These are phyloP conservation scores for Ailuropoda melanoleuca DNA, from an alignment of 2,113 vertebrate genomes.

Conservation along the genomic window DNA sequence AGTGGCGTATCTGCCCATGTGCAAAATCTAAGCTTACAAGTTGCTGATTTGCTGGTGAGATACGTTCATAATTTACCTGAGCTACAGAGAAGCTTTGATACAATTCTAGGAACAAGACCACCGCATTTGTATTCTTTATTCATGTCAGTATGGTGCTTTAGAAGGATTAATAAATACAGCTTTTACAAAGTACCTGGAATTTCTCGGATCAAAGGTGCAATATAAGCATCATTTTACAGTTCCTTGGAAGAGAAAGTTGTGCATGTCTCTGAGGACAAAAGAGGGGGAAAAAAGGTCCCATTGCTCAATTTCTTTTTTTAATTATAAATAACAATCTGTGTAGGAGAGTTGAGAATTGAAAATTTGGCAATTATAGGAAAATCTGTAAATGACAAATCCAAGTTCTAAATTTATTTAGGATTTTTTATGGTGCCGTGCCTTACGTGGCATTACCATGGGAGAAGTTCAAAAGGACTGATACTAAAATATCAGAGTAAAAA, in stretches of 20 bases:
- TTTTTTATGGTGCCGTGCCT: neutral
- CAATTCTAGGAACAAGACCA: neutral
- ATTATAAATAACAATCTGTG: neutral
- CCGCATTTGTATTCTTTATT: neutral
- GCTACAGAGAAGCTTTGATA: neutral
- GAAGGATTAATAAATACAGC: neutral
- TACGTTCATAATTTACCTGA: neutral
- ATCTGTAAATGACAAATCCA: slow-evolving; percentile 7
- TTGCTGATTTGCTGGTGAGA: neutral
- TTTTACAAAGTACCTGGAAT: neutral
- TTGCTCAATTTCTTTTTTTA: neutral
- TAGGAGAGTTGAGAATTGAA: neutral
- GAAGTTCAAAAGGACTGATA: neutral
- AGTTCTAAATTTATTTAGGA: neutral
- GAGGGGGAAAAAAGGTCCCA: neutral
- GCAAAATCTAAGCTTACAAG: neutral
- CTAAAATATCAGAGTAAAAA: neutral
- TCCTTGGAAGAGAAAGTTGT: neutral
- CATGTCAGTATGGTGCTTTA: neutral
- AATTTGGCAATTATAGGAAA: neutral
- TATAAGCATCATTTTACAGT: neutral
- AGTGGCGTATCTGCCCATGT: neutral
- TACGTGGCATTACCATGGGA: neutral
- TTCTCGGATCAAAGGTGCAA: neutral
- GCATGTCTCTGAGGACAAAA: neutral